These are phyloP conservation scores for Spisula subtruncata DNA, from an alignment of 2,888 invertebrate genomes.

Conservation along the genomic window DNA sequence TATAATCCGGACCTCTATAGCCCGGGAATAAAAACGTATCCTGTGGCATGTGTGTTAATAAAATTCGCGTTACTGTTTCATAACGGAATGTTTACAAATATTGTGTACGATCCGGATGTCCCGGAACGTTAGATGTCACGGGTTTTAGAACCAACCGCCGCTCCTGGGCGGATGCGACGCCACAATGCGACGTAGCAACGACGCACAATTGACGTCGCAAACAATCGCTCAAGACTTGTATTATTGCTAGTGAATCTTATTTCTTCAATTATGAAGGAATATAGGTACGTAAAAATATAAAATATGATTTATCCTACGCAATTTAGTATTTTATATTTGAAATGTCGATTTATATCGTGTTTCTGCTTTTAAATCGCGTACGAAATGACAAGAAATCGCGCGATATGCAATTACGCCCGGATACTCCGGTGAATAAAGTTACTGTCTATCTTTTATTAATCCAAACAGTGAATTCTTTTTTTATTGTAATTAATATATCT, in stretches of 20 bases:
- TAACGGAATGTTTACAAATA: too few relatives aligned
- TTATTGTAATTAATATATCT: too few relatives aligned
- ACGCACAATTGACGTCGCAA: neutral
- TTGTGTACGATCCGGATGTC: too few relatives aligned
- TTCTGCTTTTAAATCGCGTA: neutral
- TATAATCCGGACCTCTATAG: too few relatives aligned
- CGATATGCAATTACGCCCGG: too few relatives aligned
- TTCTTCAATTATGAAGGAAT: conserved; percentile 7
- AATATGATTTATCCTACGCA: neutral
- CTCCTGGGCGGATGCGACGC: conserved; percentile 10
- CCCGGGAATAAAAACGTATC: too few relatives aligned
- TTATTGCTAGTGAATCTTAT: neutral
- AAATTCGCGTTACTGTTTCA: too few relatives aligned
- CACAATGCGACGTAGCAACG: neutral
- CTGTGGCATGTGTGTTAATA: too few relatives aligned
- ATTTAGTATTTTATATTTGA: neutral
- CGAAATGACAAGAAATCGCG: neutral
- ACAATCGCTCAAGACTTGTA: neutral
- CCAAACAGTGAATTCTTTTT: too few relatives aligned
- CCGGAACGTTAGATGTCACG: neutral
- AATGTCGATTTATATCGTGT: neutral
- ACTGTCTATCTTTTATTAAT: neutral
- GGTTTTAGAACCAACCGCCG: neutral
- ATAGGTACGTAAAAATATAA: neutral
- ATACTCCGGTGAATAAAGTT: neutral